Evolutionary conservation across 1,140 invertebrate species (phyloP), one percentile per base, ranked within the genome.

Genomic region (Tribolium castaneum): DNA sequence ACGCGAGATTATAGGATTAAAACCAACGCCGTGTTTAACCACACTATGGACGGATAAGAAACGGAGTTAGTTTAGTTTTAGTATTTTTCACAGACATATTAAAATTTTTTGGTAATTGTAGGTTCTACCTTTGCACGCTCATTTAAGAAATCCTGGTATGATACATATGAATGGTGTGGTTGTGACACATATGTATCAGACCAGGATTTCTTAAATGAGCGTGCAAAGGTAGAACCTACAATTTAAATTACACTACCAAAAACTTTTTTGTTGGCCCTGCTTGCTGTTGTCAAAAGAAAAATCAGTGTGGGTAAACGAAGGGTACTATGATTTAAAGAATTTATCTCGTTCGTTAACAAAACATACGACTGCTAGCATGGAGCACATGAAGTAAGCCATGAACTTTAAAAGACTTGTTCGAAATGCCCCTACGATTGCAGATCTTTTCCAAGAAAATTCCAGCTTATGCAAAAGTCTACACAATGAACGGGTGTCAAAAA

Each of bases 241-340:
- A n/a, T n/a, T n/a, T n/a, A n/a, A n/a, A n/a, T n/a, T n/a, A n/a
- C n/a, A n/a, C n/a, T n/a, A n/a, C 13, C 35, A 78, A 22, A 78
- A 78, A 72, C 12, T 72, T n/a, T 78, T 72, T 56, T 78, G 66
- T 56, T 78, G 76, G 70, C 56, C 35, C 10, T 78, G 52, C 22
- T 39, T 78, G 45, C 22, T 78, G 10, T 72, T 72, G 10, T 10
- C n/a, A 7, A 51, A 59, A 52, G 13, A 30, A 54, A 19, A 14
- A 16, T 14, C 3, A 39, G 19, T 66, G 7, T 78, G 77, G 77
- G 54, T 22, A n/a, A 62, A 30, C 3, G 25, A 19, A 30, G 56
- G 77, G 2, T 78, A 74, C 51, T 16, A 13, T 10, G 72, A 78
- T 78, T 75, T 78, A 34, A 75, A 75, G 52, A 59, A 70, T 54